These are phyloP conservation scores for Astur gentilis DNA, from an alignment of 2,113 vertebrate species.

Conservation along the genomic window DNA sequence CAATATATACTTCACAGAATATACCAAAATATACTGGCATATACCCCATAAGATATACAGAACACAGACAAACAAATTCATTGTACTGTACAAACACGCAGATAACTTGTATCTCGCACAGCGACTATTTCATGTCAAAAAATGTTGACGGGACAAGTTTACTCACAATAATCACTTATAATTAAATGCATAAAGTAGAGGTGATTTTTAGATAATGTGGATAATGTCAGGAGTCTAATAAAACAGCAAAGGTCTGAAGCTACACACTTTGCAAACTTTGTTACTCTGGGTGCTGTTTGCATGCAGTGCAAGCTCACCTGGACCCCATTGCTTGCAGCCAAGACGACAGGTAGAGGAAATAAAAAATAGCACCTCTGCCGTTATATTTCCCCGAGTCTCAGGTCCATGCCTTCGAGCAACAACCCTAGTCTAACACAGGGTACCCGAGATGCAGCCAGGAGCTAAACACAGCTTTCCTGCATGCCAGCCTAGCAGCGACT, in stretches of 20 bases:
- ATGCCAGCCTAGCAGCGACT: background rate
- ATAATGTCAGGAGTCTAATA: background rate
- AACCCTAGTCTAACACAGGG: background rate
- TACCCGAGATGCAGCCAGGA: background rate
- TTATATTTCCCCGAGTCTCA: background rate
- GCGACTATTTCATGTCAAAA: background rate
- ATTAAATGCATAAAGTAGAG: background rate
- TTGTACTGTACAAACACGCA: background rate
- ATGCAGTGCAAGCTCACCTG: background rate
- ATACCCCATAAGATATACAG: background rate
- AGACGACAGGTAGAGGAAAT: background rate
- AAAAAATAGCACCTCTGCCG: accelerated
- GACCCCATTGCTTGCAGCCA: background rate
- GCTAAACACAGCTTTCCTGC: background rate
- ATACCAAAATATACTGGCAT: background rate
- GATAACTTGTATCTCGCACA: background rate
- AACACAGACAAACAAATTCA: background rate
- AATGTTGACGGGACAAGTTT: background rate
- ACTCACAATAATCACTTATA: background rate
- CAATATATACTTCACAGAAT: background rate
- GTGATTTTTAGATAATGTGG: background rate
- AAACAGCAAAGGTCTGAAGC: background rate
- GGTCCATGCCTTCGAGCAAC: background rate
- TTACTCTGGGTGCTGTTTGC: background rate
- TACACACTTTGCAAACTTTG: background rate